These are phyloP conservation scores for human (Homo sapiens) DNA, from an alignment of 2,113 vertebrate species.

Conservation along the genomic window DNA sequence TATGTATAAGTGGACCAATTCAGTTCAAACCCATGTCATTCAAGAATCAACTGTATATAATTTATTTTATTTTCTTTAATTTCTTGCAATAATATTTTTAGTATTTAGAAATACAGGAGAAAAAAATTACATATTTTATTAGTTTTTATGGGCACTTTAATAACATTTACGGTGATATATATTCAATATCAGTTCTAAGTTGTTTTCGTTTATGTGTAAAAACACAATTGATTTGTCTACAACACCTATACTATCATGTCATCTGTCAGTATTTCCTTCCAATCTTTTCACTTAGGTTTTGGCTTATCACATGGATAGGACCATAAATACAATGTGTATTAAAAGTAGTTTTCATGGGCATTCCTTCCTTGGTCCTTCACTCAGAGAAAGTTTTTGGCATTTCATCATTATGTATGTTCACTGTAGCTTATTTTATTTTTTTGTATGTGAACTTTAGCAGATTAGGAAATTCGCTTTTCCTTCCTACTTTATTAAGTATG, in stretches of 20 bases:
- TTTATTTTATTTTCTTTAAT: neutral
- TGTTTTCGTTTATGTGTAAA: neutral
- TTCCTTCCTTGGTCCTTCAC: neutral
- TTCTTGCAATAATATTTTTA: neutral
- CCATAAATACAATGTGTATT: neutral
- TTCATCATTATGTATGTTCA: neutral
- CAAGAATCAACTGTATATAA: neutral
- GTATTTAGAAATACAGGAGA: neutral
- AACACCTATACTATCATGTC: neutral
- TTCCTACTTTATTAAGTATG: neutral
- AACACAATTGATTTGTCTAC: neutral
- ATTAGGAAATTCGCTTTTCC: neutral
- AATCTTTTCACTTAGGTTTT: neutral
- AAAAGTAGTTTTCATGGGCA: neutral
- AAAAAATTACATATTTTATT: neutral
- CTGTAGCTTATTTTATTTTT: neutral
- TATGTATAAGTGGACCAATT: neutral
- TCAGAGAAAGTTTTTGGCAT: neutral
- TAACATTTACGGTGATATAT: neutral
- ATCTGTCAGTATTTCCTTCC: neutral
- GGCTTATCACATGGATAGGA: neutral
- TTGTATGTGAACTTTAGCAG: neutral
- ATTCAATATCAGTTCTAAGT: neutral
- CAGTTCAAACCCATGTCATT: neutral
- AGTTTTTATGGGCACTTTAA: neutral